Conservation (phyloP, 2,113 vertebrate genomes). For the Notothenia rossii region DNA sequence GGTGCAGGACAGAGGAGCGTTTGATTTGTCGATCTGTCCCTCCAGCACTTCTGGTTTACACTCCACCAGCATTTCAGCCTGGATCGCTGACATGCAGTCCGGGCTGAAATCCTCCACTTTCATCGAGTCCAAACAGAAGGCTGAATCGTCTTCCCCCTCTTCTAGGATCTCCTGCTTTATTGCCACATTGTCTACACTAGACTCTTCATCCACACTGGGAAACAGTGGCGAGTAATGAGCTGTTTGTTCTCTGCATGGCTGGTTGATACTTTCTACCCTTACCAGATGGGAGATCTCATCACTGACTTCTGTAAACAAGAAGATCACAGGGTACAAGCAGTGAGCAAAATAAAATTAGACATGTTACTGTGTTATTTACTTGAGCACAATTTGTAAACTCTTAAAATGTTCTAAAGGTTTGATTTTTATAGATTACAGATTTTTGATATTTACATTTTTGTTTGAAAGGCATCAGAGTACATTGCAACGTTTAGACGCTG, state of each 20-base stretch:
- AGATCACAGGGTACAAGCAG: neutral
- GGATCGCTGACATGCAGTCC: slow-evolving; percentile 62
- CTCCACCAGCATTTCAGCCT: slow-evolving; percentile 73
- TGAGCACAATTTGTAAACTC: neutral
- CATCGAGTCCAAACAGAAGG: slow-evolving; percentile 36
- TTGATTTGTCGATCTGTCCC: slow-evolving; percentile 39
- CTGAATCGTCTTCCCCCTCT: slow-evolving; percentile 15
- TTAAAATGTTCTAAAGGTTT: too few relatives aligned
- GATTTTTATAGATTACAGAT: neutral
- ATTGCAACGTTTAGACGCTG: neutral
- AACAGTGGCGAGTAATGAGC: neutral
- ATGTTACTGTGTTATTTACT: too few relatives aligned
- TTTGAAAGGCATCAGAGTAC: neutral
- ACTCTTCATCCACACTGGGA: neutral
- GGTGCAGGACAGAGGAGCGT: slow-evolving; percentile 28
- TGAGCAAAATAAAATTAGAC: neutral
- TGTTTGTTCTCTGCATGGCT: slow-evolving; percentile 3
- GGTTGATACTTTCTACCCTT: slow-evolving; percentile 37
- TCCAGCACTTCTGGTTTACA: slow-evolving; percentile 70
- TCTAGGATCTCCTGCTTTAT: slow-evolving; percentile 73
- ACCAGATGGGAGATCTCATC: slow-evolving; percentile 22
- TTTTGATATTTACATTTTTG: neutral
- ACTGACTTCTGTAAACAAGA: slow-evolving; percentile 44
- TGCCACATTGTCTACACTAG: slow-evolving; percentile 27
- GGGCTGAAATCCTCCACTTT: slow-evolving; percentile 67